Base-by-base conservation (phyloP, 2,113 vertebrate genomes). In the Raphicerus campestris region DNA sequence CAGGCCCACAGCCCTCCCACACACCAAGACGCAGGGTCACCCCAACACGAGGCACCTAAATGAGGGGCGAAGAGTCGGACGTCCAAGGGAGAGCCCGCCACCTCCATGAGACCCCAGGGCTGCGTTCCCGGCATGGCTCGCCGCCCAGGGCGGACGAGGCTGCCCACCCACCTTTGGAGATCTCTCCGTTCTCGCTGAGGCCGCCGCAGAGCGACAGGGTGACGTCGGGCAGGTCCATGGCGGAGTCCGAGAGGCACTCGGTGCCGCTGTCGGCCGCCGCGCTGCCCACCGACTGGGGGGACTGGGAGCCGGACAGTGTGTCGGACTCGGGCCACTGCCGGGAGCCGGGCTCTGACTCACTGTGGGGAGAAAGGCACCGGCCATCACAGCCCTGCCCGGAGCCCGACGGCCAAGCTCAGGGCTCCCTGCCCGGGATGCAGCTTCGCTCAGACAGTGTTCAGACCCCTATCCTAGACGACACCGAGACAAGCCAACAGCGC, bases 191-290 rank as follows among this genome's bases (percentile, higher is more conserved):
- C 89, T 99, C 99, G 49, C 98, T 99, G 22, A 99, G 99, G 5
- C 99, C 99, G 32, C 99, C 99, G 26, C 99, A 99, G 51, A 99
- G 99, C 0, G 99, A 99, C 92, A 99, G 98, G 0, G 99, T 99
- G 86, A 99, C 99, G 10, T 99, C 99, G 0, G 99, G 99, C 97
- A 99, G 98, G 97, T 99, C 99, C 87, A 99, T 99, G 5, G 99
- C 99, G 17, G 99, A 99, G 98, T 99, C 99, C 0, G 99, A 99
- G 98, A 99, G 99, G 98, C 99, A 99, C 93, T 99, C 99, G 0
- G 99, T 99, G 55, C 99, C 99, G 4, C 99, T 99, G 96, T 99
- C 99, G 3, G 99, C 99, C 2, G 99, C 99, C 0, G 99, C 99
- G 39, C 99, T 99, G 87, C 99, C 99, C 70, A 99, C 99, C 0